Conservation (phyloP, 2,113 vertebrate genomes). For the human (Homo sapiens) region DNA sequence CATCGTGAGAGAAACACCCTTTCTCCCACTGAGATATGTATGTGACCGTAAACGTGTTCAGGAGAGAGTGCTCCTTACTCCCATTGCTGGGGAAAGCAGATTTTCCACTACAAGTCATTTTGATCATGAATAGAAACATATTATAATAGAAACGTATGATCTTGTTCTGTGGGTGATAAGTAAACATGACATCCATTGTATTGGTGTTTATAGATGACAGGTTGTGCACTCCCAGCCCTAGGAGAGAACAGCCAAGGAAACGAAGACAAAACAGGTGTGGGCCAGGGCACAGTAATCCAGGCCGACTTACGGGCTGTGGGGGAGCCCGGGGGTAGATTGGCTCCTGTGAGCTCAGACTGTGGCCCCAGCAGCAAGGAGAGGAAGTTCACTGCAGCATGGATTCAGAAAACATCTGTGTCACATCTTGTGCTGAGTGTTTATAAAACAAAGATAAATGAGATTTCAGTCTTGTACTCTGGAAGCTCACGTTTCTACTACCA, state of each 20-base stretch:
- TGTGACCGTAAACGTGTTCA: slow-evolving; percentile 17
- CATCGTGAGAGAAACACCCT: slow-evolving; percentile 30
- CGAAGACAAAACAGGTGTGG: neutral
- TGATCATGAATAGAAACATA: slow-evolving; percentile 65
- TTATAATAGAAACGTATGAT: slow-evolving; percentile 33
- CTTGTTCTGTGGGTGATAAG: slow-evolving; percentile 30
- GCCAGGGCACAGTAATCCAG: fast-evolving
- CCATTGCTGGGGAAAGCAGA: slow-evolving; percentile 59
- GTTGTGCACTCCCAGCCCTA: fast-evolving
- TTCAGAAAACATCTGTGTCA: neutral
- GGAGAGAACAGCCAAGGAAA: fast-evolving
- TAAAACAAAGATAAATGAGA: neutral
- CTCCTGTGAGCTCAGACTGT: neutral
- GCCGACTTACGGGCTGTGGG: fast-evolving
- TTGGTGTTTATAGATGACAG: slow-evolving; percentile 31
- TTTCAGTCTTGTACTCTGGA: neutral
- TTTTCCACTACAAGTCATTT: slow-evolving; percentile 58
- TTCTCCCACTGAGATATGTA: neutral
- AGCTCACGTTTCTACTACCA: neutral
- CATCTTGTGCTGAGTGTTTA: neutral
- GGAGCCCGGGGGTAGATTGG: no score
- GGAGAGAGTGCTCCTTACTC: slow-evolving; percentile 70
- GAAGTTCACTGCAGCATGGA: fast-evolving
- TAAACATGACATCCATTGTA: slow-evolving; percentile 10
- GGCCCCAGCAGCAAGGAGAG: neutral